Conservation (phyloP, 2,888 invertebrate genomes). For the Callimorpha dominula region DNA sequence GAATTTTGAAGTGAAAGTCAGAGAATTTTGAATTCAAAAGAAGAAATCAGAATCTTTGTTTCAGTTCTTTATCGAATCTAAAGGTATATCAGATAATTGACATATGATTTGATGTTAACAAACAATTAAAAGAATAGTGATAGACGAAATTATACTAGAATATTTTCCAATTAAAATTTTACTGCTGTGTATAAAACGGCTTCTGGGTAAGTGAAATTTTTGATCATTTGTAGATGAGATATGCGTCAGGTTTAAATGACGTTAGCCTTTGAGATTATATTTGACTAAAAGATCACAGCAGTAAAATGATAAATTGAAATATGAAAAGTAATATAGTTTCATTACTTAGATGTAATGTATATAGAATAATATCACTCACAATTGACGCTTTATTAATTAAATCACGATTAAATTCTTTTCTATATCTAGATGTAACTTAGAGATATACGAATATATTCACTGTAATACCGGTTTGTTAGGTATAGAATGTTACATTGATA, state of each 20-base stretch:
- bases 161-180: not conserved
- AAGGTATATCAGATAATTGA: not conserved
- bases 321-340: slow-evolving; percentile 21
- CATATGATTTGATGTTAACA: not conserved
- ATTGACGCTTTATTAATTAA: slow-evolving; percentile 63
- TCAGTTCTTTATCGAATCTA: not conserved
- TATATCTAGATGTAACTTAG: slow-evolving; percentile 42
- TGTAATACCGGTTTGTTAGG: slow-evolving; percentile 28
- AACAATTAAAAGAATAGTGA: not conserved
- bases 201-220: too few relatives aligned
- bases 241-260: too few relatives aligned
- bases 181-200: not conserved
- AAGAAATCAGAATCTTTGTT: not conserved
- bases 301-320: slow-evolving; percentile 9
- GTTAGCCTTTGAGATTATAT: too few relatives aligned
- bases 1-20: not conserved
- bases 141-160: not conserved
- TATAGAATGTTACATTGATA: slow-evolving; percentile 7
- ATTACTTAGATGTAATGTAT: slow-evolving; percentile 42
- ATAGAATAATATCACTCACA: slow-evolving; percentile 58
- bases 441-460: slow-evolving; percentile 44
- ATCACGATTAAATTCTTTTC: slow-evolving; percentile 58
- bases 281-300: not conserved
- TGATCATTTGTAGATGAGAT: not conserved
- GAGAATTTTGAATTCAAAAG: too few relatives aligned